Evolutionary conservation across 1,140 invertebrate species (phyloP).

Genomic region (Drosophila ironensis): DNA sequence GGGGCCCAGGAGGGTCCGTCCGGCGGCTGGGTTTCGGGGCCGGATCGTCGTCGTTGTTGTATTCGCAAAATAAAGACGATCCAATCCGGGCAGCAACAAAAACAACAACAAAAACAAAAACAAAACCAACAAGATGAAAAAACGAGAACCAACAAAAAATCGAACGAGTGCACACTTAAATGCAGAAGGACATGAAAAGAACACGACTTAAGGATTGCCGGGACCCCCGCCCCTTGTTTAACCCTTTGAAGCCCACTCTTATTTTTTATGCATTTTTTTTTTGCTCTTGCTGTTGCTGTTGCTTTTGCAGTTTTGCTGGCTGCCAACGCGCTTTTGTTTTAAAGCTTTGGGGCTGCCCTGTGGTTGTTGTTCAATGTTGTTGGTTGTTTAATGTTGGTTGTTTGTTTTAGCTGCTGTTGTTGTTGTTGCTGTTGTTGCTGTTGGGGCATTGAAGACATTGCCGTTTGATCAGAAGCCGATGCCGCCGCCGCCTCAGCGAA

Average conservation of each 20-base stretch:
- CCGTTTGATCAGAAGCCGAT: conserved; percentile 73
- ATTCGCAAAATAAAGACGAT: conserved; percentile 73
- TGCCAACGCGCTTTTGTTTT: conserved; percentile 77
- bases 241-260: not conserved
- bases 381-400: conserved; percentile 32
- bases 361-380: conserved; percentile 20
- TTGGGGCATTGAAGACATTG: conserved; percentile 55
- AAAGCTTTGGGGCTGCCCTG: conserved; percentile 25
- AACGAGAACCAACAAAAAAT: conserved; percentile 26
- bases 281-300: too few species aligned
- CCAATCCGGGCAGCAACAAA: conserved; percentile 56
- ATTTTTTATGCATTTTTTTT: not conserved
- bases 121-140: conserved; percentile 10
- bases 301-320: conserved; percentile 34
- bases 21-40: not conserved
- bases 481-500: conserved; percentile 32
- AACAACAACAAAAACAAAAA: conserved; percentile 6
- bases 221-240: not conserved
- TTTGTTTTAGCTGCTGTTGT: conserved; percentile 3
- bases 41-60: conserved; percentile 23
- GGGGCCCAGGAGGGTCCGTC: not conserved
- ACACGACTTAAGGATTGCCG: conserved; percentile 70
- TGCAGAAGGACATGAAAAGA: conserved; percentile 78
- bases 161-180: conserved; percentile 77
- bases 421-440: conserved; percentile 37